Percentiles rank a stretch among this genome's conserved stretches.
phyloP scores from a whole-genome alignment of 2,888 invertebrate species.

The Cistogaster globosa region DNA sequence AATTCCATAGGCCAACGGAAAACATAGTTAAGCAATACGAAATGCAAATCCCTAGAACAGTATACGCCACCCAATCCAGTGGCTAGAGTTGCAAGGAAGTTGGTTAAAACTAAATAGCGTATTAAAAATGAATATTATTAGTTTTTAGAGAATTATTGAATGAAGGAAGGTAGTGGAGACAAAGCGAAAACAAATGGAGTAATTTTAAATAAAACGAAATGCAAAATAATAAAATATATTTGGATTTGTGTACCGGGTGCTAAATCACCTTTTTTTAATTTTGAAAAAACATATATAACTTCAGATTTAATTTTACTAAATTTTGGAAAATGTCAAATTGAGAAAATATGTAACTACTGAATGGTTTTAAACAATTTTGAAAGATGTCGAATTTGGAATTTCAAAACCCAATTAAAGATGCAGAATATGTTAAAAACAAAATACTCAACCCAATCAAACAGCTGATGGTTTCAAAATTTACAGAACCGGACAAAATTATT shows the following conservation, averaged over 20 bases:
- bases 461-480: too few relatives aligned
- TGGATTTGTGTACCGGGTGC: background rate
- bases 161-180: background rate
- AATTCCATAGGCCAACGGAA: constrained; percentile 88
- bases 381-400: too few relatives aligned
- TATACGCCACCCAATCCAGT: constrained; percentile 82
- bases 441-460: too few relatives aligned
- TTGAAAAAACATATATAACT: background rate
- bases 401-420: too few relatives aligned
- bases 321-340: too few relatives aligned
- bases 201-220: constrained; percentile 8
- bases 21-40: constrained; percentile 85
- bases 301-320: background rate
- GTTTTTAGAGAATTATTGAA: constrained; percentile 7
- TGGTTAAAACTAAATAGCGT: constrained; percentile 77
- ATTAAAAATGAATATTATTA: constrained; percentile 25
- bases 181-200: background rate
- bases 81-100: constrained; percentile 80
- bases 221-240: background rate
- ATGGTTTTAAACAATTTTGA: too few relatives aligned
- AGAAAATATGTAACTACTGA: too few relatives aligned
- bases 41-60: constrained; percentile 86
- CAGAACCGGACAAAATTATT: too few relatives aligned
- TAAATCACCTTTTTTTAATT: background rate
- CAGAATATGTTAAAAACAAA: too few relatives aligned